Base-by-base conservation (phyloP, 64 coral and sea anemone genomes). In the Stylophora pistillata region DNA sequence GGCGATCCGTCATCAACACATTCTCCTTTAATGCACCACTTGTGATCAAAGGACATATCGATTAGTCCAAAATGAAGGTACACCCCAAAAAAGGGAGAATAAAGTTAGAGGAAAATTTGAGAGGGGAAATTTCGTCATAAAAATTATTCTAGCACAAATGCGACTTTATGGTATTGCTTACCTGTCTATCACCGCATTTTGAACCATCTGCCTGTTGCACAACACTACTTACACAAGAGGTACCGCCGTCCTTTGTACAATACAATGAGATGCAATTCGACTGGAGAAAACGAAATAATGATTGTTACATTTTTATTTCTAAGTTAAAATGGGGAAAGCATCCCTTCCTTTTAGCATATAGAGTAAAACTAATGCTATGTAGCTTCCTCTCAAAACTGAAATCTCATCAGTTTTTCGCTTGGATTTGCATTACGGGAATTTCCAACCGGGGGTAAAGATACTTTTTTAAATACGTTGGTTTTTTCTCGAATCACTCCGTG, bases 11-110 rank as follows among this genome's bases (percentile, higher is more conserved):
- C 95, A 63, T 96, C 95, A 32, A 87, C 95, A 65, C 95, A 96
- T 30, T 86, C 82, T 34, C 95, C 95, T 71, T 92, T 87, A n/a
- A 96, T 93, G 52, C 95, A 96, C 95, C 95, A 96, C 95, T 96
- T 41, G 53, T 29, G 23, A 81, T 55, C 37, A 20, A 13, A 80
- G 27, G 26, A 85, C 2, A 23, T 16, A 68, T 13, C 31, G 20
- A 60, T n/a, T 17, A 25, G 56, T 26, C 4, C 2, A 63, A 65
- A 0, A 47, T 47, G 37, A 47, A 7, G 37, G 37, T 47, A 47
- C 37, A 47, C 37, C 3, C n/a, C 3, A 47, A 28, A 9, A 25
- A n/a, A 0, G 25, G 56, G n/a, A n/a, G 2, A 13, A 0, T 25
- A 79, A n/a, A 9, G 55, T 56, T 2, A 54, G 14, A 25, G 4